Percentiles rank a stretch among this genome's conserved stretches.
Evolutionary conservation across 2,113 vertebrate genomes (phyloP).

Genomic region (Puntigrus tetrazona): DNA sequence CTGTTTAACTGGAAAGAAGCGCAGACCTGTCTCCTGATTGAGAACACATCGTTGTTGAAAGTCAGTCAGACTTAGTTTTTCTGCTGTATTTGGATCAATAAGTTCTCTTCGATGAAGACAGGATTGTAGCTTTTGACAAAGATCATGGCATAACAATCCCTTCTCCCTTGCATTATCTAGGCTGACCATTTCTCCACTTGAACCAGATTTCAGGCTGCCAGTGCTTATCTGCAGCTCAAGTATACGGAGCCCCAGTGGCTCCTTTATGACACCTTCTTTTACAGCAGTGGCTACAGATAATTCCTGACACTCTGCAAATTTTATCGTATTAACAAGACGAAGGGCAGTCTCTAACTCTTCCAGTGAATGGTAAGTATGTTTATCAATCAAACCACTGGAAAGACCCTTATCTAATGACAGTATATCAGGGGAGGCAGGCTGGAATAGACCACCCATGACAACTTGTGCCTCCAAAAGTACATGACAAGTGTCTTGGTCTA

Average conservation of each 20-base stretch:
- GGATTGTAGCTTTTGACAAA: conserved; percentile 73
- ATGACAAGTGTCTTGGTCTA: conserved; percentile 91
- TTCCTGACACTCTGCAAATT: conserved; percentile 57
- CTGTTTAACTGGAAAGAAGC: conserved; percentile 86
- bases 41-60: conserved; percentile 79
- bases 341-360: conserved; percentile 77
- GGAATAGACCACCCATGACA: conserved; percentile 81
- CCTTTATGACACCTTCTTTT: conserved; percentile 78
- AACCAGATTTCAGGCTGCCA: conserved; percentile 73
- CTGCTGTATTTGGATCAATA: conserved; percentile 92
- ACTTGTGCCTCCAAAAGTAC: conserved; percentile 88
- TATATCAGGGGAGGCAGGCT: conserved; percentile 77
- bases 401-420: conserved; percentile 82
- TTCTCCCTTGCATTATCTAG: conserved; percentile 76
- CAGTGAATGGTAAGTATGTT: conserved; percentile 71
- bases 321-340: conserved; percentile 59
- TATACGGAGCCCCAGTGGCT: conserved; percentile 82
- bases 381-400: conserved; percentile 78
- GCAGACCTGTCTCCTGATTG: conserved; percentile 79
- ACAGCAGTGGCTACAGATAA: conserved; percentile 77
- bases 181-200: conserved; percentile 65
- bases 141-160: conserved; percentile 69
- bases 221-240: conserved; percentile 81
- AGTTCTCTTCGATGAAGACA: conserved; percentile 74
- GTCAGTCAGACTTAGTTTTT: conserved; percentile 79